Evolutionary conservation across 2,797 vertebrate species (phyloP), one percentile per base, ranked within the genome.

Genomic region (Gephyroberyx darwinii): DNA sequence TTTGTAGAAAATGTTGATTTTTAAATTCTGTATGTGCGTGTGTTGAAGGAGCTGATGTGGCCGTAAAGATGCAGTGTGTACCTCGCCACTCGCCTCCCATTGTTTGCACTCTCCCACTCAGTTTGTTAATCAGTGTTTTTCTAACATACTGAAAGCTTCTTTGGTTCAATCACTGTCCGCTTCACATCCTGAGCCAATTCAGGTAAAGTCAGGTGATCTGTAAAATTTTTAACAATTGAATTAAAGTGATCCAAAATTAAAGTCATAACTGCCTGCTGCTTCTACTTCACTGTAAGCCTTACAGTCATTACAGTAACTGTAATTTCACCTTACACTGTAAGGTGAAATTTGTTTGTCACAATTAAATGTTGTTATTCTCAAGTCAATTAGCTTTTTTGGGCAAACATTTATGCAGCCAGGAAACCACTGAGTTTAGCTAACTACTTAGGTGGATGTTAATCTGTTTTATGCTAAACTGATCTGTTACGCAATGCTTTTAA

Each of bases 171-270:
- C 35, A 68, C n/a, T 52, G 55, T 84, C 61, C 66, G 81, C 80
- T 83, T 88, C 48, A 77, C 78, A 65, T 5, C 45, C 26, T 59
- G 65, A 84, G 65, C 41, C 60, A 67, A 74, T 55, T 86, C 26
- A 26, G 26, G 26, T 26, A 2, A 26, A 26, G 66, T 89, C 47
- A 31, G 58, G 47, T 77, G 65, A 80, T 85, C 53, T 83, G 74
- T 83, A 65, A 20, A 73, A 63, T 83, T 91, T 90, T 88, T 86
- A 89, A 91, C 76, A 82, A 90, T 9, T 63, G 30, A 77, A 88
- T 87, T 89, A 90, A 93, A 93, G 48, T 76, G 52, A 78, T 85
- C 71, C 63, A 71, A 88, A 86, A 26, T 26, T 26, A 26, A 26
- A 26, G 26, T 26, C 26, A 26, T 26, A 4, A 26, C 26, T 26